phyloP scores from a whole-genome alignment of 2,113 vertebrate genomes.

The Pelmatolapia mariae region DNA sequence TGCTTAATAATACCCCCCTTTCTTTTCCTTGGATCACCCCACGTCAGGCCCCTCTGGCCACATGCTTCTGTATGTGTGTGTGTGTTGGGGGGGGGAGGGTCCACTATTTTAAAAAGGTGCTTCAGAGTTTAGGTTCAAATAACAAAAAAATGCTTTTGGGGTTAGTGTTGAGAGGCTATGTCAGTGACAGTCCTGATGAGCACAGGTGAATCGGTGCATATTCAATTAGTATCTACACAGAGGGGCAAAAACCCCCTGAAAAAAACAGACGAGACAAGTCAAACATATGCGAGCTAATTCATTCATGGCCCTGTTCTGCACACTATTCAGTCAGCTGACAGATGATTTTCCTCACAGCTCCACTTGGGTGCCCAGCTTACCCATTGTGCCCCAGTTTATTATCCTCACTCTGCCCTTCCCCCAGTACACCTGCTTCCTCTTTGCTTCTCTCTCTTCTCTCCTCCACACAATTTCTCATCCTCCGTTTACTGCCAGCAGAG shows the following conservation, averaged over 20 bases:
- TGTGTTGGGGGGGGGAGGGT: neutral
- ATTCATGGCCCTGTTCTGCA: neutral
- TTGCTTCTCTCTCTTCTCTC: neutral
- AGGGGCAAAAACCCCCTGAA: neutral
- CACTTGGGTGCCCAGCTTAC: conserved; percentile 13
- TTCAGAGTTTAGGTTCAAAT: neutral
- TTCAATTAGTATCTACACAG: neutral
- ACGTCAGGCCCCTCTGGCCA: conserved; percentile 5
- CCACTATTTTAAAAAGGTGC: neutral
- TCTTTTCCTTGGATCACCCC: conserved; percentile 12
- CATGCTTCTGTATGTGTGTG: neutral
- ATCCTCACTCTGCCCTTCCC: conserved; percentile 12
- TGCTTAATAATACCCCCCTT: conserved; percentile 40
- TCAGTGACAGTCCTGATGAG: neutral
- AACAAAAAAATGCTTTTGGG: neutral
- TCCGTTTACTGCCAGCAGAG: neutral
- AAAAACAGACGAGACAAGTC: neutral
- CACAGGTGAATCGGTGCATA: neutral
- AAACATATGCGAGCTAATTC: neutral
- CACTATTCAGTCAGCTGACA: neutral
- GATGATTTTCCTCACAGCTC: conserved; percentile 28
- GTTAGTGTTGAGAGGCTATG: neutral
- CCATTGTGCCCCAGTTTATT: conserved; percentile 25
- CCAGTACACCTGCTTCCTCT: conserved; percentile 33
- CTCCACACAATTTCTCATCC: neutral